Percentiles rank a stretch among this genome's conserved stretches.
Conservation (phyloP, 2,888 invertebrate species). For the Himalopsyche japonica region DNA sequence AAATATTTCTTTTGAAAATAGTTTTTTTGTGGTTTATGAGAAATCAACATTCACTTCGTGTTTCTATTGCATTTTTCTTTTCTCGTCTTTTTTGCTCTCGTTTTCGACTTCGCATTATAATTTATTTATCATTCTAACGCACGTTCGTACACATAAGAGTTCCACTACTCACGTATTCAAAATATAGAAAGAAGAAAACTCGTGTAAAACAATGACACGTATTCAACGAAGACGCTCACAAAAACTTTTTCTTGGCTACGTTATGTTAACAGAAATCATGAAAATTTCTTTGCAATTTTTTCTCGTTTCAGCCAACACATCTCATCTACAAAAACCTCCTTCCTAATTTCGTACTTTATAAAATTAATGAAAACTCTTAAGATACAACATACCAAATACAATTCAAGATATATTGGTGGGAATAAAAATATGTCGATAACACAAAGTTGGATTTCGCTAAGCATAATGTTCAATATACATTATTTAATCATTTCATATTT, state of each 20-base stretch:
- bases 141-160: background rate
- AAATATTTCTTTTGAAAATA: too few species aligned
- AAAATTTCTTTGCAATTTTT: background rate
- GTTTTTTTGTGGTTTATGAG: background rate
- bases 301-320: too few species aligned
- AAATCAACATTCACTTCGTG: background rate
- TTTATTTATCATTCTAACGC: background rate
- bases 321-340: too few species aligned
- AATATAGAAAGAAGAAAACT: background rate
- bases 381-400: too few species aligned
- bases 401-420: too few species aligned
- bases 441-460: too few species aligned
- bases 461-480: too few species aligned
- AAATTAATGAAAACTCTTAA: too few species aligned
- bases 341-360: too few species aligned
- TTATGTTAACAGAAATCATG: background rate
- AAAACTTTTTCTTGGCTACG: background rate
- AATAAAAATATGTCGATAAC: too few species aligned
- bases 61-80: background rate
- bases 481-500: too few species aligned
- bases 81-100: background rate
- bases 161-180: background rate
- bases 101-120: background rate
- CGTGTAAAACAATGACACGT: background rate
- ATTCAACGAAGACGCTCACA: background rate